A percentile compares a stretch with the other conserved stretches of the same genome.
phyloP scores from a whole-genome alignment of 2,113 vertebrate species.

The rabbit (Oryctolagus cuniculus) region mOryCun1.1 NC_091437.1:42112001-42112500 shows the following conservation, averaged over 20 bases:
- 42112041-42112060: background rate
- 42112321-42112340: background rate
- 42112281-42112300: background rate
- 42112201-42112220: background rate
- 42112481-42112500: background rate
- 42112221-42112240: slow-evolving; percentile 3
- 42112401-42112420: background rate
- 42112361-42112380: background rate
- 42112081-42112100: background rate
- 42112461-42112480: background rate
- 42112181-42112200: slow-evolving; percentile 17
- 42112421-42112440: background rate
- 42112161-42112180: background rate
- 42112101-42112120: background rate
- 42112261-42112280: background rate
- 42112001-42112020: background rate
- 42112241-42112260: background rate
- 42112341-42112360: background rate
- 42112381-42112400: background rate
- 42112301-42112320: background rate
- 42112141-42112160: background rate
- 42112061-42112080: background rate
- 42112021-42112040: background rate
- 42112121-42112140: background rate
- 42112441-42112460: background rate